A percentile compares a stretch with the other conserved stretches of the same genome.
Conservation (phyloP, 1,140 invertebrate species). For the Caerostris darwini region DNA sequence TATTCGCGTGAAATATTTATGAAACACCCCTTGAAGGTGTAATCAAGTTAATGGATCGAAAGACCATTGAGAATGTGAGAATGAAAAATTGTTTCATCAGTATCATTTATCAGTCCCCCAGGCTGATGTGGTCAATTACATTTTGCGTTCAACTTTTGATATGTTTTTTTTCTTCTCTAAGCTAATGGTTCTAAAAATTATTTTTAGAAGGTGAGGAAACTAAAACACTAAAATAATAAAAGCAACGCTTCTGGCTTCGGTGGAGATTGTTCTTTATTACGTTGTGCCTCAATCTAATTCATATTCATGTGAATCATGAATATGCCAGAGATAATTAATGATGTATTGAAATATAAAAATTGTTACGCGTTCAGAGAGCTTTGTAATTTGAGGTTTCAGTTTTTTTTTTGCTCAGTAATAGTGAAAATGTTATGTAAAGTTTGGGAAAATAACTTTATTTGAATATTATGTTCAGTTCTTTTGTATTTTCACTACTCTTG, state of each 20-base stretch:
- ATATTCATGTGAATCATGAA: no score
- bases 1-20: conserved; percentile 45
- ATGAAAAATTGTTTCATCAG: conserved; percentile 62
- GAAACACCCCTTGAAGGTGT: conserved; percentile 20
- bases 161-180: not conserved
- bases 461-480: no score
- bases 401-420: no score
- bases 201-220: not conserved
- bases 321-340: no score
- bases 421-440: no score
- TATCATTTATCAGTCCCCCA: conserved; percentile 30
- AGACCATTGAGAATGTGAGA: conserved; percentile 20
- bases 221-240: not conserved
- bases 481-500: no score
- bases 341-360: no score
- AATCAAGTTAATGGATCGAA: conserved; percentile 68
- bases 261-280: no score
- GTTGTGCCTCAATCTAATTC: no score
- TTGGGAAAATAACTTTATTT: no score
- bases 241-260: not conserved
- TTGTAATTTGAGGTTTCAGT: no score
- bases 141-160: conserved; percentile 12
- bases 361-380: no score
- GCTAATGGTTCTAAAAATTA: conserved; percentile 29
- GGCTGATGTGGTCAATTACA: conserved; percentile 33